phyloP scores from a whole-genome alignment of 2,113 vertebrate species.

The Eonycteris spelaea region DNA sequence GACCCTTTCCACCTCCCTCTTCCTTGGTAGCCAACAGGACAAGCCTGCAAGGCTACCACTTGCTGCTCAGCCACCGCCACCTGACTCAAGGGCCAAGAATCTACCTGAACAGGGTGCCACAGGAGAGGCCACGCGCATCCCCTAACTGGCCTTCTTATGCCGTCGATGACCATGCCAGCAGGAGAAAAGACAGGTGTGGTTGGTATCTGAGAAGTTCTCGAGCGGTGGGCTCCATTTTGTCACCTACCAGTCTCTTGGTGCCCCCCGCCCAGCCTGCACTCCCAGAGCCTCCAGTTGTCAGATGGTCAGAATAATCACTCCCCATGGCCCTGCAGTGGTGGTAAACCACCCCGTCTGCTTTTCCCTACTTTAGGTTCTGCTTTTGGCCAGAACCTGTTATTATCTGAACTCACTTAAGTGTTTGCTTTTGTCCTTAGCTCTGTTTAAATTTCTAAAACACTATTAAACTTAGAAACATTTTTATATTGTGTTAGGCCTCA shows the following conservation, averaged over 20 bases:
- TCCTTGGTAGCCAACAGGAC: neutral
- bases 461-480: neutral
- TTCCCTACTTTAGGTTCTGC: neutral
- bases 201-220: neutral
- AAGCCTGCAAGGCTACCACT: neutral
- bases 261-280: neutral
- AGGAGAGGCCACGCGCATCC: fast-evolving
- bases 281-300: neutral
- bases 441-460: neutral
- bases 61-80: neutral
- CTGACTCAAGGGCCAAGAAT: neutral
- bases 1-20: too few relatives aligned
- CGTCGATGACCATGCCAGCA: neutral
- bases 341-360: neutral
- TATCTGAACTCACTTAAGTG: neutral
- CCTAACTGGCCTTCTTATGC: too few relatives aligned
- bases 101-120: neutral
- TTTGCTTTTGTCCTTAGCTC: neutral
- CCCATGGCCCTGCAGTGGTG: fast-evolving
- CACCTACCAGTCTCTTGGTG: neutral
- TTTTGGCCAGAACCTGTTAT: neutral
- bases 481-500: neutral
- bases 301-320: fast-evolving
- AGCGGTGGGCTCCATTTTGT: neutral
- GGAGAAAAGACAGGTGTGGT: neutral